phyloP scores from a whole-genome alignment of 2,797 vertebrate species.

The Podarcis siculus region DNA sequence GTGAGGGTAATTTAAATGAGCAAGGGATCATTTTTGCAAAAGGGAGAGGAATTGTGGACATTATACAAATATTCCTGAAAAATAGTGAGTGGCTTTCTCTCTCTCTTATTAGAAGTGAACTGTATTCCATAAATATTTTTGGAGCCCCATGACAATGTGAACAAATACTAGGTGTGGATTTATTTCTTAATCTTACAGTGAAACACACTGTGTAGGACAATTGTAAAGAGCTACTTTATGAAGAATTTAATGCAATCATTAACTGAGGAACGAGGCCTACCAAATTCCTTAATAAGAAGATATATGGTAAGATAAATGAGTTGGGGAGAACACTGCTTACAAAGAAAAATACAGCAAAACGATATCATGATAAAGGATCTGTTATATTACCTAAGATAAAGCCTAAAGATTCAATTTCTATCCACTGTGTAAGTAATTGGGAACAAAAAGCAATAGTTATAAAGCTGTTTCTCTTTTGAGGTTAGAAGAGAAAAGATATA shows the following conservation, averaged over 20 bases:
- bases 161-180: background rate
- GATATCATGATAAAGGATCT: constrained; percentile 19
- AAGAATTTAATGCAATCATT: background rate
- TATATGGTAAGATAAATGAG: constrained; percentile 22
- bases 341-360: background rate
- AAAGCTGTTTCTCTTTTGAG: constrained; percentile 25
- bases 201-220: background rate
- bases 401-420: constrained; percentile 37
- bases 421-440: constrained; percentile 20
- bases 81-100: background rate
- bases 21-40: background rate
- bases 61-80: background rate
- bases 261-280: background rate
- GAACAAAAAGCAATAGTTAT: constrained; percentile 27
- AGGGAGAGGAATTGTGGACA: background rate
- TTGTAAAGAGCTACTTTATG: background rate
- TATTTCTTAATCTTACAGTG: background rate
- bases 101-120: background rate
- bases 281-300: constrained; percentile 7
- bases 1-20: background rate
- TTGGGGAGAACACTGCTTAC: background rate
- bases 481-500: constrained; percentile 16
- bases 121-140: background rate
- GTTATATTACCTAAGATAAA: constrained; percentile 31
- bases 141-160: background rate